These are phyloP conservation scores for Caenorhabditis becei DNA, from an alignment of 2,888 invertebrate species.

Conservation along the genomic window DNA sequence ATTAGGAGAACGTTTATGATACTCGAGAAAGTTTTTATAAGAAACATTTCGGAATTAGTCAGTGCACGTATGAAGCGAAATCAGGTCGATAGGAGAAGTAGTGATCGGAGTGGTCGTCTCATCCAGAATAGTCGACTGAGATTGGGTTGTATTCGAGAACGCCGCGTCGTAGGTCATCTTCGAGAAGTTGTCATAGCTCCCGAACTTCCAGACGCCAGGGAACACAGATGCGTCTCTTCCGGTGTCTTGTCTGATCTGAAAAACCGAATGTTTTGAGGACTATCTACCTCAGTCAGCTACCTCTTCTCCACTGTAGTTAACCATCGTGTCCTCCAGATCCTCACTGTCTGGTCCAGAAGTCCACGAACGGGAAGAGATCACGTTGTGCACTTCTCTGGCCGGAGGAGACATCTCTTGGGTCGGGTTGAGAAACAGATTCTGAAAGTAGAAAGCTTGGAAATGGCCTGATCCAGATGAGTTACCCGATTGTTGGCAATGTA, in stretches of 20 bases:
- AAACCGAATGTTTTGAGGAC: neutral
- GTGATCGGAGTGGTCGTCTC: neutral
- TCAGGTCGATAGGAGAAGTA: neutral
- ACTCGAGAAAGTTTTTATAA: neutral
- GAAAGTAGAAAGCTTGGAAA: slow-evolving; percentile 7
- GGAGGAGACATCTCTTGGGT: neutral
- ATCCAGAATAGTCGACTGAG: slow-evolving; percentile 5
- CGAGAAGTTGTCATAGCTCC: slow-evolving; percentile 15
- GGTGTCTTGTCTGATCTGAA: neutral
- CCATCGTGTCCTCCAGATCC: neutral
- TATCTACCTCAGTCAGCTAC: neutral
- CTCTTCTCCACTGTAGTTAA: slow-evolving; percentile 4
- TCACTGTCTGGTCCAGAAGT: neutral
- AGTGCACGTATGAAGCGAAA: slow-evolving; percentile 22
- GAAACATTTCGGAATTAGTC: neutral
- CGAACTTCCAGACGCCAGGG: slow-evolving; percentile 19
- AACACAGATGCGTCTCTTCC: neutral
- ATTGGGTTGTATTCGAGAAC: slow-evolving; percentile 15
- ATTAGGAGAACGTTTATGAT: neutral
- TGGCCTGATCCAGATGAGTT: too few species aligned
- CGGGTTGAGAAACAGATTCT: neutral
- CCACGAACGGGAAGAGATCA: slow-evolving; percentile 25
- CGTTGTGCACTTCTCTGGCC: neutral
- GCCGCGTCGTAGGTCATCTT: slow-evolving; percentile 6
- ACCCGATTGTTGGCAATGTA: slow-evolving; percentile 25